Base-by-base conservation (phyloP, 2,113 vertebrate genomes). In the Pseudorhombus dupliciocellatus region DNA sequence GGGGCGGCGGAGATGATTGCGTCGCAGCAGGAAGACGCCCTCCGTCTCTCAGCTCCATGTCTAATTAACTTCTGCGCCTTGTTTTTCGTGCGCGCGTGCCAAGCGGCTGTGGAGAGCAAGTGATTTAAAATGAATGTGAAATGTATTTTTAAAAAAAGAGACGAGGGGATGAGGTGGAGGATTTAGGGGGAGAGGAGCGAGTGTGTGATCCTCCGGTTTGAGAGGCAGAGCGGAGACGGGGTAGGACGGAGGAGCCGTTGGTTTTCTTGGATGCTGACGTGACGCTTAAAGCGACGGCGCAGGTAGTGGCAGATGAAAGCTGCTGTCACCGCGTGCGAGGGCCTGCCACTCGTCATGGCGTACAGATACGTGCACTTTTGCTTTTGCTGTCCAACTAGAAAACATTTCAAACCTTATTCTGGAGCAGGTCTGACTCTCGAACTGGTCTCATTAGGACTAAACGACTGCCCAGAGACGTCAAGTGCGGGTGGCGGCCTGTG, bases 61-160 rank as follows among this genome's bases (percentile, higher is more conserved):
- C 90, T 88, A 87, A 93, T 93, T 92, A 88, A 85, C 83, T 89
- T 48, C 75, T 80, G 85, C 64, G 82, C 75, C 83, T 91, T 80
- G 83, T 72, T 81, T 62, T 84, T 74, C 51, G 16, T 4, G 51
- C 48, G 60, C 73, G 65, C 67, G 80, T 68, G 67, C 74, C 74
- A n/a, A n/a, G n/a, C 10, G 8, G 59, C 57, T 55, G 64, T 16
- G 0, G 48, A 59, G 56, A 58, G 69, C 64, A 76, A 77, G 76
- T 78, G 55, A 82, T 80, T 83, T 54, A 65, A 72, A 81, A 54
- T 37, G 65, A 75, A 73, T 61, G 54, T 82, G 73, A 78, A 77
- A 79, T 82, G 79, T 84, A 77, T 77, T n/a, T n/a, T n/a, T n/a
- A n/a, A n/a, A 80, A 77, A 71, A 59, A 44, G 48, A 66, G 79